A percentile compares a stretch with the other conserved stretches of the same genome.
Conservation (phyloP, 2,888 invertebrate genomes). For the Ophion ventricosus region DNA sequence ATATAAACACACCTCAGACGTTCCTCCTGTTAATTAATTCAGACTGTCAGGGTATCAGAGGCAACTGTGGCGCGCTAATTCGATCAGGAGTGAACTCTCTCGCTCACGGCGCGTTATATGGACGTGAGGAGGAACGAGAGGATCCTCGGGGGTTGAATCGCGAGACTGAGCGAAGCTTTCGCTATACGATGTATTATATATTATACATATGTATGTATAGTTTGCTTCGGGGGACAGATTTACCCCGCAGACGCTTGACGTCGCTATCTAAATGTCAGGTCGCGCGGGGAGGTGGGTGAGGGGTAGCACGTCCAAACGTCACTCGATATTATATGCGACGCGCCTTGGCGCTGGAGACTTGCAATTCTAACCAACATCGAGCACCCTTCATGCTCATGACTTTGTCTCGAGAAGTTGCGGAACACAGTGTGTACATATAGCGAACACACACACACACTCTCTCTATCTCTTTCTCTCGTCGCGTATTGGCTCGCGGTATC, state of each 20-base stretch:
- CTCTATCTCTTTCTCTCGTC: background rate
- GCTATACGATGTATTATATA: conserved; percentile 38
- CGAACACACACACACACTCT: background rate
- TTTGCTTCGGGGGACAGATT: conserved; percentile 79
- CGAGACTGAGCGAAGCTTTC: conserved; percentile 61
- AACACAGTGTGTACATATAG: conserved; percentile 33
- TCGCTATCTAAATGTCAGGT: conserved; percentile 81
- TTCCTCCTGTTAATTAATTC: conserved; percentile 82
- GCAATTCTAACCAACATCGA: conserved; percentile 48
- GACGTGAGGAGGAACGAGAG: conserved; percentile 59
- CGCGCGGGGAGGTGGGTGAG: conserved; percentile 40
- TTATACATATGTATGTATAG: conserved; percentile 16
- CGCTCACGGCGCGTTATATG: conserved; percentile 72
- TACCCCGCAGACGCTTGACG: conserved; percentile 80
- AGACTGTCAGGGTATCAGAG: conserved; percentile 81
- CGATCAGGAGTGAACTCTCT: conserved; percentile 82
- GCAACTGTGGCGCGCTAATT: conserved; percentile 82
- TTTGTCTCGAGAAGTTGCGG: conserved; percentile 62
- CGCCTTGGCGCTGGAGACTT: conserved; percentile 51
- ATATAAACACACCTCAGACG: conserved; percentile 70
- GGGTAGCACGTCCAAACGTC: conserved; percentile 77
- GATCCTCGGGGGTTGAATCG: conserved; percentile 53
- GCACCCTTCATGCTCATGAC: conserved; percentile 62
- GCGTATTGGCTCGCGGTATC: conserved; percentile 31
- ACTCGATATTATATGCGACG: conserved; percentile 73